Percentiles rank a stretch among this genome's conserved stretches.
Conservation (phyloP, 2,797 vertebrate genomes). For the Epinephelus awoara region DNA sequence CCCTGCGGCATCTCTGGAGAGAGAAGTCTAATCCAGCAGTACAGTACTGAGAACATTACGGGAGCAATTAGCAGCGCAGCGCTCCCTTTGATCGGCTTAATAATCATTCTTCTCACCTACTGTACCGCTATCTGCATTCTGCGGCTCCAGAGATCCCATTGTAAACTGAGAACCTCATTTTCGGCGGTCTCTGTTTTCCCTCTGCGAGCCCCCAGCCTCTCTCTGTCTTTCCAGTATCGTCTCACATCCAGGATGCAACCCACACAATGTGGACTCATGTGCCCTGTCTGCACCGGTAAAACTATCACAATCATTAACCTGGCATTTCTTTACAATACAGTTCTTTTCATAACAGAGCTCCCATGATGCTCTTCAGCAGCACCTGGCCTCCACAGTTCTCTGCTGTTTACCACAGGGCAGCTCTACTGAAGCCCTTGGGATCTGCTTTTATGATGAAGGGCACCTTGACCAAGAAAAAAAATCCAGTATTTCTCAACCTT, state of each 20-base stretch:
- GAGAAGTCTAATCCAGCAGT: constrained; percentile 53
- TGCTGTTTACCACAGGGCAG: constrained; percentile 20
- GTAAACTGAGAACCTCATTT: constrained; percentile 61
- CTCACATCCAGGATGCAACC: constrained; percentile 30
- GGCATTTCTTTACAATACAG: constrained; percentile 33
- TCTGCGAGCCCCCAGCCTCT: background rate
- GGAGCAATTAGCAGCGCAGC: constrained; percentile 72
- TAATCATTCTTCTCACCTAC: constrained; percentile 77
- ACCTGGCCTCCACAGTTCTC: background rate
- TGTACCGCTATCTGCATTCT: constrained; percentile 65
- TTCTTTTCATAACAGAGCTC: constrained; percentile 15
- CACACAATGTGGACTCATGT: constrained; percentile 16
- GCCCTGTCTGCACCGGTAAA: constrained; percentile 26
- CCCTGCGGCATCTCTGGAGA: constrained; percentile 51
- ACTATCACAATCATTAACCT: constrained; percentile 36
- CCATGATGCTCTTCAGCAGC: constrained; percentile 13
- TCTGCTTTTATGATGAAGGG: constrained; percentile 35
- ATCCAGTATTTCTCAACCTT: constrained; percentile 1
- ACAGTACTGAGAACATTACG: constrained; percentile 63
- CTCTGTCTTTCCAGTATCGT: constrained; percentile 19
- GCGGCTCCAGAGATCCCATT: constrained; percentile 54
- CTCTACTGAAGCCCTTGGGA: constrained; percentile 25
- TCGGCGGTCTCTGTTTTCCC: constrained; percentile 21
- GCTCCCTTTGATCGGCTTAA: constrained; percentile 70
- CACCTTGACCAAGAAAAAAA: constrained; percentile 25